A percentile compares a stretch with the other conserved stretches of the same genome.
These are phyloP conservation scores for Vimba vimba DNA, from an alignment of 2,113 vertebrate species.

Conservation along the genomic window DNA sequence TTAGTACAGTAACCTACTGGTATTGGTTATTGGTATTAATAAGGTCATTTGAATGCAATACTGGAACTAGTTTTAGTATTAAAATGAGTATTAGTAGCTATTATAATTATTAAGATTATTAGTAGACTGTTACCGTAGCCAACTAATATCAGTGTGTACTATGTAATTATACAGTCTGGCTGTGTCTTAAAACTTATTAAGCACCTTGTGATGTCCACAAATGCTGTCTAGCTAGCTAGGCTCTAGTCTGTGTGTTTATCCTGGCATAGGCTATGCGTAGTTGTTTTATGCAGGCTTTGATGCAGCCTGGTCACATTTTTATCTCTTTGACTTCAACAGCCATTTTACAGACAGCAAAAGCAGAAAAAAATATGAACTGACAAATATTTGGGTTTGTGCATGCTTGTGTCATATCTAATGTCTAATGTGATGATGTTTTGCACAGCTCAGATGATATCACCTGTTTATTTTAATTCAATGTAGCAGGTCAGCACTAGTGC, in stretches of 20 bases:
- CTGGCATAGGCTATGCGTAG: neutral
- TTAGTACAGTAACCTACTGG: neutral
- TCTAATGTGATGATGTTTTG: neutral
- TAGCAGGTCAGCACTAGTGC: no score
- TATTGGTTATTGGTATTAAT: neutral
- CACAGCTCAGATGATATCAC: neutral
- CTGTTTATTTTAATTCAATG: neutral
- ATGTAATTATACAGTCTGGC: neutral
- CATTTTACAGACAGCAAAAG: conserved; percentile 39
- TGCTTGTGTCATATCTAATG: neutral
- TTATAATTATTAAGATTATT: neutral
- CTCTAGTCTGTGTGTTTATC: neutral
- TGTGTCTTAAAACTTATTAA: neutral
- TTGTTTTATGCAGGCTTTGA: neutral
- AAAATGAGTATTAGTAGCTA: neutral
- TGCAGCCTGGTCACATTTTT: neutral
- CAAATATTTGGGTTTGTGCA: neutral
- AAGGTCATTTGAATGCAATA: neutral
- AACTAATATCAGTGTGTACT: neutral
- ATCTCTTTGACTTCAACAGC: conserved; percentile 14
- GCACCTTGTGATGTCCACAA: neutral
- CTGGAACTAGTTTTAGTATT: neutral
- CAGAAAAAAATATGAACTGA: conserved; percentile 45
- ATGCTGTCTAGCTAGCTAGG: neutral
- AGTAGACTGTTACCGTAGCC: neutral